These are phyloP conservation scores for Zosterops pallidus DNA, from an alignment of 2,113 vertebrate genomes.

Conservation along the genomic window DNA sequence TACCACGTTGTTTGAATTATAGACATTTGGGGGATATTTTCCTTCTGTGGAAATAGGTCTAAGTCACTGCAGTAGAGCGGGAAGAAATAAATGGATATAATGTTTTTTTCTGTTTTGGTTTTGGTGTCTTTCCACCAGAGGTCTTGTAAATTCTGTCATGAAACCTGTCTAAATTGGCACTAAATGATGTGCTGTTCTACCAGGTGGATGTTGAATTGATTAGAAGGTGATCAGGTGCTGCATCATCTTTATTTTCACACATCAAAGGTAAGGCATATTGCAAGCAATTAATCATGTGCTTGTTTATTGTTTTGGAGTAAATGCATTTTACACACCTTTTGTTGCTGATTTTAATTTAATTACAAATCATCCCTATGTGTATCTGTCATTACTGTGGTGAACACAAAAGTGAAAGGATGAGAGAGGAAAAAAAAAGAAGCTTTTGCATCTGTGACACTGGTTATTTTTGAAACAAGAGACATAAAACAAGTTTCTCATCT, in stretches of 20 bases:
- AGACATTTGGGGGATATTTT: not conserved
- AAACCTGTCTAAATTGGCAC: not conserved
- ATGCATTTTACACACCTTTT: slow-evolving; percentile 61
- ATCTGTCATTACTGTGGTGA: slow-evolving; percentile 15
- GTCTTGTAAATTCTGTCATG: not conserved
- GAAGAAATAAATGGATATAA: not conserved
- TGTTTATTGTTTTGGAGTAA: slow-evolving; percentile 63
- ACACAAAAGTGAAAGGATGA: not conserved
- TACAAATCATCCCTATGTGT: slow-evolving; percentile 32
- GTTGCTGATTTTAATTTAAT: slow-evolving; percentile 67
- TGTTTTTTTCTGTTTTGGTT: not conserved
- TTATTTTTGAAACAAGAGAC: slow-evolving; percentile 5
- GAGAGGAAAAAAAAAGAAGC: not conserved
- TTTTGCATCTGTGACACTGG: not conserved
- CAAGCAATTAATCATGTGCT: slow-evolving; percentile 66
- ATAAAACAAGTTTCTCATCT: not conserved
- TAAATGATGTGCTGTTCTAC: not conserved
- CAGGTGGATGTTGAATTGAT: slow-evolving; percentile 42
- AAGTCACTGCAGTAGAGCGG: not conserved
- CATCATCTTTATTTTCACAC: slow-evolving; percentile 59
- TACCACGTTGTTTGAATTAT: not conserved
- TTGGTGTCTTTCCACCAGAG: not conserved
- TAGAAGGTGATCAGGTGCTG: slow-evolving; percentile 43
- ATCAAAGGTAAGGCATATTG: slow-evolving; percentile 51
- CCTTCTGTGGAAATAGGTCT: not conserved